phyloP scores from a whole-genome alignment of 2,113 vertebrate species.

The Chrysemys picta region DNA sequence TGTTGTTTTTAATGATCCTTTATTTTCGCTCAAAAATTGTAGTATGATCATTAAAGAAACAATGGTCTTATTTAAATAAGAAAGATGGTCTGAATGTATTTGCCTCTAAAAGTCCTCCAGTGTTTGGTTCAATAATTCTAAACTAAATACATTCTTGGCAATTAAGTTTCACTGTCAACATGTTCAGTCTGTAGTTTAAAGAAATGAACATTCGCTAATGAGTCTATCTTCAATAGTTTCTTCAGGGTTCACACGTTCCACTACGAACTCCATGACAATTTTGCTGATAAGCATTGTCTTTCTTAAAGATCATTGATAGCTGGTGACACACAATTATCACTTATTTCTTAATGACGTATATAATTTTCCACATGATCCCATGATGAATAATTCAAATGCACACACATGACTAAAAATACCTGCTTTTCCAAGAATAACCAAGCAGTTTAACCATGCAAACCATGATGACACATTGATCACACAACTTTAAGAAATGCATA shows the following conservation, averaged over 20 bases:
- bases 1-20: neutral
- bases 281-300: neutral
- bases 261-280: constrained; percentile 9
- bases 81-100: neutral
- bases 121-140: constrained; percentile 47
- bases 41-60: constrained; percentile 19
- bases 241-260: constrained; percentile 19
- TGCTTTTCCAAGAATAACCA: neutral
- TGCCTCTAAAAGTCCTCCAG: neutral
- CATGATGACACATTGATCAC: neutral
- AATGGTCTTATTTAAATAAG: constrained; percentile 10
- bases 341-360: neutral
- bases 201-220: constrained; percentile 47
- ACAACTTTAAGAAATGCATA: neutral
- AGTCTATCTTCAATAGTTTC: constrained; percentile 8
- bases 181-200: constrained; percentile 47
- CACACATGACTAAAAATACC: neutral
- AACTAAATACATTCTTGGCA: constrained; percentile 40
- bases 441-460: neutral
- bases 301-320: constrained; percentile 4
- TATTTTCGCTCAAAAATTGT: constrained; percentile 5
- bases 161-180: constrained; percentile 48
- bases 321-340: neutral
- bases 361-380: neutral
- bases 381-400: neutral